These are phyloP conservation scores for Sturmia bella DNA, from an alignment of 2,888 invertebrate genomes.

Conservation along the genomic window DNA sequence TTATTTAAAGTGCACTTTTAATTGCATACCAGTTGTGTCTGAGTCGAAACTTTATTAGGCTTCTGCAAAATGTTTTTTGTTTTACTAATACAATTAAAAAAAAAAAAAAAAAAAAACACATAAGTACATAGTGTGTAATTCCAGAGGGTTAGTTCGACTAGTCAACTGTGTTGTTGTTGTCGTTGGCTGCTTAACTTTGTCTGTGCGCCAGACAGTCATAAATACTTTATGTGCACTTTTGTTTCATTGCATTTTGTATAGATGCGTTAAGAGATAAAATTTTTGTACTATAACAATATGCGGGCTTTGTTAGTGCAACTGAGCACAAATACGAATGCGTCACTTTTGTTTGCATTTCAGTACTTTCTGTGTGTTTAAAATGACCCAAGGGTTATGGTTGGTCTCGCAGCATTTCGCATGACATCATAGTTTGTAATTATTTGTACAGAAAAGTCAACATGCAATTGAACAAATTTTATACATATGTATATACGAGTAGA, in stretches of 20 bases:
- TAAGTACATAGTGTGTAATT: too few species aligned
- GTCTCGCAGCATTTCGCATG: slow-evolving; percentile 56
- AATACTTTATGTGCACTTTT: slow-evolving; percentile 9
- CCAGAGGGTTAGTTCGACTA: too few species aligned
- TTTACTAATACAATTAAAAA: too few species aligned
- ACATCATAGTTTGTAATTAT: slow-evolving; percentile 58
- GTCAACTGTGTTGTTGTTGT: too few species aligned
- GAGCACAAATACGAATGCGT: slow-evolving; percentile 47
- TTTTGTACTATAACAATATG: slow-evolving; percentile 47
- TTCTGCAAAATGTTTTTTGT: too few species aligned
- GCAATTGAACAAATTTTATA: not conserved
- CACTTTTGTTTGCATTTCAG: not conserved
- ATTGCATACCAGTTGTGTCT: too few species aligned
- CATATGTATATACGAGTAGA: not conserved
- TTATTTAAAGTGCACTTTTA: too few species aligned
- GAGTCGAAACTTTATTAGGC: too few species aligned
- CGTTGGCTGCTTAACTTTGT: too few species aligned
- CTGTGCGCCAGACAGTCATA: not conserved
- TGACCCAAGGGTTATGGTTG: slow-evolving; percentile 67
- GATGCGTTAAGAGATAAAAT: slow-evolving; percentile 44
- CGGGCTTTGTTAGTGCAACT: slow-evolving; percentile 54
- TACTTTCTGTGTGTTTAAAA: slow-evolving; percentile 12
- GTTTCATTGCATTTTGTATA: slow-evolving; percentile 34
- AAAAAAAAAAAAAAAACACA: too few species aligned
- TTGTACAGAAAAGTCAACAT: not conserved